Conservation (phyloP, 2,113 vertebrate genomes). For the Arizona elegans region DNA sequence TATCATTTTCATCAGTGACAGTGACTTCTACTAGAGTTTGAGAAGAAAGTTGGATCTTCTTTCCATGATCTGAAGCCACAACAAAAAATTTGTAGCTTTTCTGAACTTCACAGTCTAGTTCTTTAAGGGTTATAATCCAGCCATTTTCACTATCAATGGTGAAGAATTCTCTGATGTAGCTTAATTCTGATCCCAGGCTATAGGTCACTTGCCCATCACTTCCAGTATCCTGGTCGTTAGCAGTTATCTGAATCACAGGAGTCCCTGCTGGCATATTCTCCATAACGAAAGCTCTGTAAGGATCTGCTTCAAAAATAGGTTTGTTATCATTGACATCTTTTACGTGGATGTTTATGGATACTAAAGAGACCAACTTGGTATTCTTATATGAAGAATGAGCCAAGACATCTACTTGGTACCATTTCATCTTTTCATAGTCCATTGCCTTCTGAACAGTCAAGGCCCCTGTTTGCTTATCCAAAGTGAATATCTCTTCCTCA, state of each 20-base stretch:
- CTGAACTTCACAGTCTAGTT: slow-evolving; percentile 83
- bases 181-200: slow-evolving; percentile 74
- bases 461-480: slow-evolving; percentile 84
- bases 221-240: slow-evolving; percentile 91
- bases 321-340: slow-evolving; percentile 95
- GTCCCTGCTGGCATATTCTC: slow-evolving; percentile 95
- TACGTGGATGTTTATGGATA: slow-evolving; percentile 90
- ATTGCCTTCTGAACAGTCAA: slow-evolving; percentile 85
- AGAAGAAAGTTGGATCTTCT: slow-evolving; percentile 82
- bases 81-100: slow-evolving; percentile 82
- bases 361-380: slow-evolving; percentile 84
- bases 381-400: slow-evolving; percentile 87
- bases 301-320: slow-evolving; percentile 90
- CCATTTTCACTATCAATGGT: slow-evolving; percentile 85
- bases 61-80: slow-evolving; percentile 87
- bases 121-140: slow-evolving; percentile 85
- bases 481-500: slow-evolving; percentile 82
- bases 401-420: slow-evolving; percentile 93
- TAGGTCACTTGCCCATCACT: slow-evolving; percentile 89
- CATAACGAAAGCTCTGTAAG: slow-evolving; percentile 87
- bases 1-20: slow-evolving; percentile 92
- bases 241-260: slow-evolving; percentile 93
- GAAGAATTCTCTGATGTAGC: slow-evolving; percentile 75
- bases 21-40: slow-evolving; percentile 87
- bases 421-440: slow-evolving; percentile 91